These are phyloP conservation scores for Nebria brevicollis DNA, from an alignment of 2,888 invertebrate species.

Conservation along the genomic window DNA sequence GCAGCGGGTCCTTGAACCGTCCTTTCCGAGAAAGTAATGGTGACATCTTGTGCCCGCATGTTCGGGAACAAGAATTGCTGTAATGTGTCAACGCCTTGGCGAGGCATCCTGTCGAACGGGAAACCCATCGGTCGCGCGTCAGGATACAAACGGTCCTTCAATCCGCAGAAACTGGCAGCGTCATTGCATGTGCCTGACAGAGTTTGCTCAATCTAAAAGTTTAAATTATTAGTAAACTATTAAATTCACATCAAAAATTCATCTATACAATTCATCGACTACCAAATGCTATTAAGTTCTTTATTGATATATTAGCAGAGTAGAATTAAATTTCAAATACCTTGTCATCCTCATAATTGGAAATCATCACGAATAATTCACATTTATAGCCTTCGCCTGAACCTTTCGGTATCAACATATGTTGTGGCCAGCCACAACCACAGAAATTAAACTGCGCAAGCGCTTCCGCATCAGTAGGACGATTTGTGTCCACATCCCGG, in stretches of 20 bases:
- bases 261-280: not conserved
- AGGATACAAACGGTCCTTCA: conserved; percentile 80
- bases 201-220: conserved; percentile 65
- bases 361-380: conserved; percentile 78
- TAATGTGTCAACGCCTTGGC: conserved; percentile 68
- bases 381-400: conserved; percentile 70
- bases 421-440: conserved; percentile 87
- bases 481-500: conserved; percentile 70
- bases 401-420: conserved; percentile 79
- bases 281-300: not conserved
- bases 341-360: conserved; percentile 72
- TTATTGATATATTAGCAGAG: not conserved
- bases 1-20: conserved; percentile 57
- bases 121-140: conserved; percentile 87
- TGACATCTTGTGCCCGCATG: conserved; percentile 74
- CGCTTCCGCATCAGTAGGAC: conserved; percentile 66
- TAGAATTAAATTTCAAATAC: conserved; percentile 56
- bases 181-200: conserved; percentile 70
- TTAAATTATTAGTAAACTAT: conserved; percentile 8
- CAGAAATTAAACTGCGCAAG: conserved; percentile 76
- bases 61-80: conserved; percentile 77
- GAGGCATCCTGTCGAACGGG: conserved; percentile 78
- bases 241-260: not conserved
- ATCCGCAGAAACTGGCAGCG: conserved; percentile 82
- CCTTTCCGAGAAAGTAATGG: conserved; percentile 70